These are phyloP conservation scores for Chelonia mydas DNA, from an alignment of 2,797 vertebrate species.

Conservation along the genomic window DNA sequence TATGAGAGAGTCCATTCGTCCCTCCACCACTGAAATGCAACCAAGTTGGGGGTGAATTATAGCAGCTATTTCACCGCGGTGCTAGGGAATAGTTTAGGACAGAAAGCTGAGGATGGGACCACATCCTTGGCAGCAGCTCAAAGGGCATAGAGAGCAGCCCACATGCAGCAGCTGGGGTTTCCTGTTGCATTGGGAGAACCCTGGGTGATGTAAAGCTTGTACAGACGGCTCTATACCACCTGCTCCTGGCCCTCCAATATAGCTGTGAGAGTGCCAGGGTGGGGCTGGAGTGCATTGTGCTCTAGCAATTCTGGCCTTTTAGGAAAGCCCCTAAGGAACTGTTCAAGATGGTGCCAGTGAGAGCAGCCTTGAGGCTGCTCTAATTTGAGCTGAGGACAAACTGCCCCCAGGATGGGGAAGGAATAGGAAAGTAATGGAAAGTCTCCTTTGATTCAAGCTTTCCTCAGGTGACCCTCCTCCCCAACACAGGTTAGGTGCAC, in stretches of 20 bases:
- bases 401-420: neutral
- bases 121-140: neutral
- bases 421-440: neutral
- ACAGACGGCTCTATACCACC: neutral
- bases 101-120: neutral
- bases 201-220: neutral
- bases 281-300: neutral
- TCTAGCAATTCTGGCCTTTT: neutral
- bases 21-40: neutral
- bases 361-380: neutral
- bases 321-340: neutral
- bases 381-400: neutral
- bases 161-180: neutral
- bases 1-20: neutral
- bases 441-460: accelerated
- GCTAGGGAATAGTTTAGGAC: neutral
- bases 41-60: neutral
- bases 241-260: neutral
- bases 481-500: accelerated
- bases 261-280: neutral
- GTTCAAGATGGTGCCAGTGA: neutral
- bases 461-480: neutral
- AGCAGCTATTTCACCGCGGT: neutral
- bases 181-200: too few species aligned
- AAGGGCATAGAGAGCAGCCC: neutral